phyloP scores from a whole-genome alignment of 2,888 invertebrate genomes.

The Ferdinandea cuprea region DNA sequence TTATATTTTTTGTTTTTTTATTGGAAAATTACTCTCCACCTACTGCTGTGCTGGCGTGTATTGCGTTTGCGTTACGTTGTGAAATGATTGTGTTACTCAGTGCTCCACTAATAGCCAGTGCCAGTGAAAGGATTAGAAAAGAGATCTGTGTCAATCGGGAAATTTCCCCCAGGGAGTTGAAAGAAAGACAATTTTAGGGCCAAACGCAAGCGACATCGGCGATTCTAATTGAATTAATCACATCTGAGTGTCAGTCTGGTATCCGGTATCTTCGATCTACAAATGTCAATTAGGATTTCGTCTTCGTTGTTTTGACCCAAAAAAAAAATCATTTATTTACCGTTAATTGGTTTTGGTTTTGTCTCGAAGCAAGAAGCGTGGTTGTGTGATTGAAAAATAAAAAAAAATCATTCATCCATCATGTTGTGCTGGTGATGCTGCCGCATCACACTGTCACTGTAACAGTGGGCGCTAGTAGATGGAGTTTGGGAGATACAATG shows the following conservation, averaged over 20 bases:
- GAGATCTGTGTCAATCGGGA: slow-evolving; percentile 51
- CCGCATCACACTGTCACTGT: background rate
- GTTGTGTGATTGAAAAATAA: slow-evolving; percentile 46
- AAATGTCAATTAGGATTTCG: slow-evolving; percentile 60
- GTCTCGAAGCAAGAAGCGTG: slow-evolving; percentile 29
- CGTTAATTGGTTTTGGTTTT: slow-evolving; percentile 41
- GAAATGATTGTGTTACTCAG: slow-evolving; percentile 51
- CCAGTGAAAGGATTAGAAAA: slow-evolving; percentile 54
- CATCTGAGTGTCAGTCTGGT: slow-evolving; percentile 6
- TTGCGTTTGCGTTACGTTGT: slow-evolving; percentile 46
- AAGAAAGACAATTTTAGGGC: background rate
- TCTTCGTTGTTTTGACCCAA: slow-evolving; percentile 45
- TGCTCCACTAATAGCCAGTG: background rate
- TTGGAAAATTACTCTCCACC: slow-evolving; percentile 21
- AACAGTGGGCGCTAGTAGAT: slow-evolving; percentile 30
- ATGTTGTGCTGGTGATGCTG: background rate
- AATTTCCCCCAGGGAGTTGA: slow-evolving; percentile 3
- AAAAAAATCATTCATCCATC: slow-evolving; percentile 50
- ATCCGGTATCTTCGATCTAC: slow-evolving; percentile 57
- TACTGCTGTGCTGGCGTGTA: slow-evolving; percentile 15
- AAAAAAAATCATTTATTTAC: slow-evolving; percentile 21
- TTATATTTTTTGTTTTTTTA: background rate
- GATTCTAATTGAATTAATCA: slow-evolving; percentile 59
- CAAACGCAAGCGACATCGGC: too few relatives aligned
- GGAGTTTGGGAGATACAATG: slow-evolving; percentile 20